Percentiles rank a stretch among this genome's conserved stretches.
These are phyloP conservation scores for Muricea muricata DNA, from an alignment of 92 coral and sea anemone species.

Conservation along the genomic window DNA sequence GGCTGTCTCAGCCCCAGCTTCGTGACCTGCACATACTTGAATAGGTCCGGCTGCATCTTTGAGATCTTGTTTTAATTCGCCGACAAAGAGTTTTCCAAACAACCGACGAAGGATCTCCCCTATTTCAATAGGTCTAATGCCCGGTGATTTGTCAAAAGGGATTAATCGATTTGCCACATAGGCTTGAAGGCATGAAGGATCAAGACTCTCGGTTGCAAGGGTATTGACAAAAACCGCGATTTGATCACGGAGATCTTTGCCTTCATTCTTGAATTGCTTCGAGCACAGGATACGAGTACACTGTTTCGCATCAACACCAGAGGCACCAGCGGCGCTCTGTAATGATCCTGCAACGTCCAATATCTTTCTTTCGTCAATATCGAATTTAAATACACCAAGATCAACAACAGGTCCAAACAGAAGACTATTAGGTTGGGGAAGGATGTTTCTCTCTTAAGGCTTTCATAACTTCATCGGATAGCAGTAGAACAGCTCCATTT, in stretches of 20 bases:
- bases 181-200: slow-evolving; percentile 5
- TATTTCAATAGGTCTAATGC: neutral
- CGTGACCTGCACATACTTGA: slow-evolving; percentile 7
- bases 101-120: neutral
- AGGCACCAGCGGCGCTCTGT: slow-evolving; percentile 1
- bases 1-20: slow-evolving; percentile 12
- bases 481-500: neutral
- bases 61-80: neutral
- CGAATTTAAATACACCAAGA: neutral
- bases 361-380: neutral
- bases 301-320: slow-evolving; percentile 10
- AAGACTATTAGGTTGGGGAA: neutral
- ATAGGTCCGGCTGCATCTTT: slow-evolving; percentile 6
- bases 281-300: slow-evolving; percentile 14
- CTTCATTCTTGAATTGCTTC: slow-evolving; percentile 14
- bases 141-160: neutral
- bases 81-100: neutral
- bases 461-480: slow-evolving; percentile 8
- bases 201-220: neutral
- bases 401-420: neutral
- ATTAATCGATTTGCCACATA: neutral
- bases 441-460: neutral
- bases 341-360: neutral
- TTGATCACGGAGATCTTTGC: neutral
- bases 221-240: neutral